Evolutionary conservation across 2,888 invertebrate species (phyloP), one percentile per base, ranked within the genome.

Genomic region (Idaea aversata): DNA sequence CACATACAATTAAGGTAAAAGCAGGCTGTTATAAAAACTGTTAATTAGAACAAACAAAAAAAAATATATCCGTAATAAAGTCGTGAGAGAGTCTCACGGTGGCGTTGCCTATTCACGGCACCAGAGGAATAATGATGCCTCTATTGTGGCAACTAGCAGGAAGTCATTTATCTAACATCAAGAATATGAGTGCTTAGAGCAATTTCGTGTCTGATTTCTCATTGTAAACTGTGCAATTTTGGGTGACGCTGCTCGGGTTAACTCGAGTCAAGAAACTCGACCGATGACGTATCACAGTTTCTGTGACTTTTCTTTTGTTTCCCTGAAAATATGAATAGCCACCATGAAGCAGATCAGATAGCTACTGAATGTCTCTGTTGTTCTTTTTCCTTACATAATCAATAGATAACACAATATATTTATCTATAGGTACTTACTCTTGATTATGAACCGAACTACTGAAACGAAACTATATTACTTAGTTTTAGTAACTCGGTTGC

Each of bases 151-250:
- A 81, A 80, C 74, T 83, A 87, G 88, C 92, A 92, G 93, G 93
- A 93, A 93, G 93, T 92, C 85, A 91, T 92, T 93, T 93, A 92
- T 92, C 92, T 91, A 90, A 87, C 92, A 93, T 92, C 91, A 91
- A 90, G 90, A 92, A 92, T 93, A 92, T 92, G 88, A 92, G 86
- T 88, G 91, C 91, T 91, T 88, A 88, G 84, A 91, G 88, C 88
- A 91, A 92, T 93, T 93, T 91, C 81, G 88, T 86, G 88, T 87
- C 88, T 87, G 88, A 90, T 90, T 92, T 91, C 90, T 86, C 87
- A 87, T 88, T 82, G 86, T 85, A 88, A 90, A 87, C 85, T 87
- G 87, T 88, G 90, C 90, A 90, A 91, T 91, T 92, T 91, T 74
- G 84, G 86, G 82, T 82, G 85, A 84, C 85, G 80, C 72, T 70